Evolutionary conservation across 2,113 vertebrate species (phyloP).

Genomic region (Telmatochromis bifrenatus): DNA sequence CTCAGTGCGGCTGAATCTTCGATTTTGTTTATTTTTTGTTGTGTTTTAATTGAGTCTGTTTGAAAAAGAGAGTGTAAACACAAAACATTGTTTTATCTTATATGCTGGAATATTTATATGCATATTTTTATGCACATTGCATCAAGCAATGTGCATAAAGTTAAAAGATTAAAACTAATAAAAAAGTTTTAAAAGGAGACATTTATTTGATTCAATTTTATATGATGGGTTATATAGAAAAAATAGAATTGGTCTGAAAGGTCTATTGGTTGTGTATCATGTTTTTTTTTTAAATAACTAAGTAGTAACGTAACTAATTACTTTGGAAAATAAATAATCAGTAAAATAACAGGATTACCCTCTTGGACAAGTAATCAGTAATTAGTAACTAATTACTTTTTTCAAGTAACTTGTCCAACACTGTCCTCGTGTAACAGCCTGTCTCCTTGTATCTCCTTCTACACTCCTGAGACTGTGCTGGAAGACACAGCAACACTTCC

Average conservation of each 20-base stretch:
- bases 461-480: background rate
- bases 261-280: background rate
- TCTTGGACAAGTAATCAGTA: background rate
- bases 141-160: background rate
- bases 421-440: background rate
- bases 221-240: background rate
- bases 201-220: background rate
- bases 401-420: background rate
- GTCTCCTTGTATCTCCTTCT: background rate
- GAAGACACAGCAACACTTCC: background rate
- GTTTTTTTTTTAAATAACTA: background rate
- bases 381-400: background rate
- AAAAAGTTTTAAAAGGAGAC: background rate
- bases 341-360: background rate
- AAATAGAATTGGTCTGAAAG: background rate
- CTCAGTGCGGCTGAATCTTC: background rate
- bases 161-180: background rate
- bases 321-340: background rate
- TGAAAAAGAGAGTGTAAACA: fast-evolving
- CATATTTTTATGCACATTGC: too few species aligned
- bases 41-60: background rate
- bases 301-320: background rate
- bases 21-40: background rate
- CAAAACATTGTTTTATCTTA: background rate
- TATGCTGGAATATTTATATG: background rate